Conservation (phyloP, 2,888 invertebrate species). For the Netelia fuscicornis region DNA sequence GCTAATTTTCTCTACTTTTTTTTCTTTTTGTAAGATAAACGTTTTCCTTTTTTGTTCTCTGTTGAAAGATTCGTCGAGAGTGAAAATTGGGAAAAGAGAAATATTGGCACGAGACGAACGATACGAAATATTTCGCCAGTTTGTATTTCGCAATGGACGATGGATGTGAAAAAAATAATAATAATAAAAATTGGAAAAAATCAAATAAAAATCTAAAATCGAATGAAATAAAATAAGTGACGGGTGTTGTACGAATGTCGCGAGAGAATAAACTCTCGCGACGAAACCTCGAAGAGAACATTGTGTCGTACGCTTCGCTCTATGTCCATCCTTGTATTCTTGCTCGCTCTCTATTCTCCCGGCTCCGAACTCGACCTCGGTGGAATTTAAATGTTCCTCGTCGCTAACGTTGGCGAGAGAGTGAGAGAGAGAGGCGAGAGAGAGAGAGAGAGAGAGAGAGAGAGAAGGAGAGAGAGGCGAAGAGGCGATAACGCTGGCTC, state of each 20-base stretch:
- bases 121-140: too few species aligned
- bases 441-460: constrained; percentile 3
- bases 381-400: constrained; percentile 45
- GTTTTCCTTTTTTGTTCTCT: not conserved
- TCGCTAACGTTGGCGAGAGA: constrained; percentile 32
- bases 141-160: too few species aligned
- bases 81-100: too few species aligned
- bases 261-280: too few species aligned
- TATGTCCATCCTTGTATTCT: not conserved
- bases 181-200: not conserved
- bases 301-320: constrained; percentile 7
- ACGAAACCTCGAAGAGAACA: too few species aligned
- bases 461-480: not conserved
- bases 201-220: not conserved
- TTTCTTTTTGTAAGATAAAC: not conserved
- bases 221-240: too few species aligned
- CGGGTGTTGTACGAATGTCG: too few species aligned
- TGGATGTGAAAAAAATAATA: too few species aligned
- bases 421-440: not conserved
- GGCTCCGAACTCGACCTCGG: constrained; percentile 28
- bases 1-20: too few species aligned
- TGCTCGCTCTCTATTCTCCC: not conserved
- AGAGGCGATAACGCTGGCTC: constrained; percentile 15
- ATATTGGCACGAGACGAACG: too few species aligned
- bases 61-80: too few species aligned